Evolutionary conservation across 2,797 vertebrate species (phyloP), one percentile per base, ranked within the genome.

Genomic region (Tamandua tetradactyla): DNA sequence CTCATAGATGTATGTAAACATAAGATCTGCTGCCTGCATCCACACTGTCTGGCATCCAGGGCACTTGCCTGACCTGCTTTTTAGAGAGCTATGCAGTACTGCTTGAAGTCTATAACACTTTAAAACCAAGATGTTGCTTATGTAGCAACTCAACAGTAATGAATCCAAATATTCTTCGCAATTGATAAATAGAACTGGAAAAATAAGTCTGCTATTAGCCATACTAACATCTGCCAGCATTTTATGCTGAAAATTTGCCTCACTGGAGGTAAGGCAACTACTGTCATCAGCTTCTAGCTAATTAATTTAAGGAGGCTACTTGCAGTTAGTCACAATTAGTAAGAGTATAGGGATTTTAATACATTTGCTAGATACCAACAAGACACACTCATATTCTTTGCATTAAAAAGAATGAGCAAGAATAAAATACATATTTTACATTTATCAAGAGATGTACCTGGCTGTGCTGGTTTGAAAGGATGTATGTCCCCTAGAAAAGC

Each of bases 261-360:
- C 86, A 76, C 82, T 95, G 40, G 66, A 94, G 49, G 62, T 55
- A 86, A 76, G 52, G 23, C 66, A 61, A 37, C 76, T 75, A 57
- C 66, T 57, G 27, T 47, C 85, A 94, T 89, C 47, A 88, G 42
- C 40, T 90, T 94, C 52, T 42, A 90, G 74, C 68, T 95, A 95
- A 96, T 93, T 90, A 95, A 94, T 66, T 93, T 91, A 95, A 90
- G 37, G 59, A 82, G 74, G 59, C 59, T 95, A 90, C 52, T 66
- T 87, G 40, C 42, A 82, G 81, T 93, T 92, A 83, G 69, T 91
- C 52, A 93, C 22, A 95, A 35, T 92, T 95, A 83, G 40, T 59
- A 90, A 23, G 40, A 62, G 35, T 75, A 30, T 68, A 7, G 35
- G 40, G 55, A 90, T 94, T 74, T 90, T 35, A 27, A 27, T 80